Evolutionary conservation across 2,113 vertebrate species (phyloP).

Genomic region (Gnathonemus longibarbis): DNA sequence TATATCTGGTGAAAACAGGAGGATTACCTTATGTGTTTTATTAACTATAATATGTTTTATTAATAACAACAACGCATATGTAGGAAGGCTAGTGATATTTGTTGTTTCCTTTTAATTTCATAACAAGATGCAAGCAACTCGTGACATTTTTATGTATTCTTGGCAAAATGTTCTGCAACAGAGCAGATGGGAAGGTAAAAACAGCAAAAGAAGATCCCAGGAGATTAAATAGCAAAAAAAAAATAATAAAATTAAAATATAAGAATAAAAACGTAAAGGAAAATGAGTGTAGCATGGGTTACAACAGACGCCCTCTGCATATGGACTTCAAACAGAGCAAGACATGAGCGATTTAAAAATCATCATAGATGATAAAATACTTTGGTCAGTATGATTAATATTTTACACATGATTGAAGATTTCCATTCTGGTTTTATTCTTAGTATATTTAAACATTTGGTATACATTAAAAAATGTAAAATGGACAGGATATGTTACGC

Average conservation of each 20-base stretch:
- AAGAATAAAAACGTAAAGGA: not conserved
- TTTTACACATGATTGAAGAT: not conserved
- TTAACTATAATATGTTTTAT: not conserved
- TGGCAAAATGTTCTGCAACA: not conserved
- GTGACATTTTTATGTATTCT: not conserved
- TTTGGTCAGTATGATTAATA: not conserved
- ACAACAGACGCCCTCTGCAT: not conserved
- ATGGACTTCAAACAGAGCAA: not conserved
- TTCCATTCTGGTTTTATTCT: not conserved
- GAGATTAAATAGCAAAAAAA: not conserved
- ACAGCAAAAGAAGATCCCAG: not conserved
- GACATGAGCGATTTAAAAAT: not conserved
- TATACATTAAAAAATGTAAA: not conserved
- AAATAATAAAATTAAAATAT: not conserved
- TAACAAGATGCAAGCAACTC: not conserved
- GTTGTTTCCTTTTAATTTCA: not conserved
- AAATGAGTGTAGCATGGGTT: not conserved
- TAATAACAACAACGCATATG: not conserved
- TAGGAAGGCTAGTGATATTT: not conserved
- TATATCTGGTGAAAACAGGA: not conserved
- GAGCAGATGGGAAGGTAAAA: constrained; percentile 11
- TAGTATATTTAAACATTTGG: not conserved
- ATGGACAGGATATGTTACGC: not conserved
- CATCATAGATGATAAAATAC: not conserved
- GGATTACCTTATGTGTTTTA: not conserved